Base-by-base conservation (phyloP, 2,888 invertebrate species). In the Agrotis segetum region DNA sequence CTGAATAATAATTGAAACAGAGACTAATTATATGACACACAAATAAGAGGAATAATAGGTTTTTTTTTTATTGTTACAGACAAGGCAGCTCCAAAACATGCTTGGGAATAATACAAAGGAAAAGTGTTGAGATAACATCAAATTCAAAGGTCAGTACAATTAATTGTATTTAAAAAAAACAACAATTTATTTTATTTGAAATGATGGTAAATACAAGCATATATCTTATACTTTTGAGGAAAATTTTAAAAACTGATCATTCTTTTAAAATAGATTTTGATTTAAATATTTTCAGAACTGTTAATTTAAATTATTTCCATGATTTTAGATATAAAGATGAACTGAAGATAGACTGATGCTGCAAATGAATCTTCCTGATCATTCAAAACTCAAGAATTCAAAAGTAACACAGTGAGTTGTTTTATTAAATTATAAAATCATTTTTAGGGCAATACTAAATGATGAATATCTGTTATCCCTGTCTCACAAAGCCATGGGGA, bases 381-480 rank as follows among this genome's bases (percentile, higher is more conserved):
- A 40, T 40, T 40, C 9, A 34, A 34, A 34, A 19, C 34, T 34
- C 16, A 49, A 44, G 21, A 34, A 24, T 63, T 19, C 3, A 14
- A n/a, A 40, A 62, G 21, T 53, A 13, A 0, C 19, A 60, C 19
- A 60, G 75, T 75, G 29, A 79, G 79, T 53, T 64, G 2, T 11
- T 29, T 34, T 14, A 49, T 13, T 21, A 47, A n/a, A 21, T 11
- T 46, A 14, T 50, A 17, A 9, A 11, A 46, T n/a, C 0, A 47
- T 21, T 14, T 24, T 53, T 24, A 4, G n/a, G 3, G n/a, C 4
- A 46, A 19, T 19, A 14, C 24, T 67, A 50, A 78, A 89, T 92
- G 92, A 92, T 92, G 92, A 92, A 84, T 81, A 88, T 85, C 84
- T 90, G 93, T 93, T 93, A 92, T 92, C 92, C 93, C 93, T 93